Evolutionary conservation across 2,888 invertebrate species (phyloP).

Genomic region (Stenodera caucasica): DNA sequence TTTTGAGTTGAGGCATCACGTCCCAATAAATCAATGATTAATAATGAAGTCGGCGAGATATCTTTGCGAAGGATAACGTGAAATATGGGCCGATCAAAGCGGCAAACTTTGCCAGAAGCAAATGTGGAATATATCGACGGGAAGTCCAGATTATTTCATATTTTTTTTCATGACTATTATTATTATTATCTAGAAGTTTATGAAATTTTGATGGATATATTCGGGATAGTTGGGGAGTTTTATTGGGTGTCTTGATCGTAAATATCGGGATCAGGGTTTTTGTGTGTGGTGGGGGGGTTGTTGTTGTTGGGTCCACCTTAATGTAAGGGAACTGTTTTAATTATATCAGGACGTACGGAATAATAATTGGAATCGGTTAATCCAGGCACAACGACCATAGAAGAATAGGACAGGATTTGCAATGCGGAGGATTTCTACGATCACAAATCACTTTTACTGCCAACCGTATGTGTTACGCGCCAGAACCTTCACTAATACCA

Average conservation of each 20-base stretch:
- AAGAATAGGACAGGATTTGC: slow-evolving; percentile 56
- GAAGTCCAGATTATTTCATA: neutral
- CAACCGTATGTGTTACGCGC: slow-evolving; percentile 40
- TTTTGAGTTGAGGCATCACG: slow-evolving; percentile 38
- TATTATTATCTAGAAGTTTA: neutral
- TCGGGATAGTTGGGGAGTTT: no score
- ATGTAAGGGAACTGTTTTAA: slow-evolving; percentile 46
- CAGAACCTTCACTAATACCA: slow-evolving; percentile 48
- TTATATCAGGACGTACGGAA: slow-evolving; percentile 50
- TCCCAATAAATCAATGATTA: slow-evolving; percentile 49
- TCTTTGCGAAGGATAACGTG: slow-evolving; percentile 28
- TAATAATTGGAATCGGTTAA: slow-evolving; percentile 54
- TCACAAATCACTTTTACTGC: slow-evolving; percentile 59
- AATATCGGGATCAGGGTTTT: neutral
- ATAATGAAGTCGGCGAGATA: slow-evolving; percentile 44
- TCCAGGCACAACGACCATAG: slow-evolving; percentile 43
- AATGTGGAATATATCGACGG: neutral
- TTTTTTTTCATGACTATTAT: neutral
- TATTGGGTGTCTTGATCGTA: no score
- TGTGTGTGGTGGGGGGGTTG: neutral
- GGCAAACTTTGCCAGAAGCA: slow-evolving; percentile 23
- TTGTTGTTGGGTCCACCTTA: slow-evolving; percentile 37
- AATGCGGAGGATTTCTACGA: slow-evolving; percentile 54
- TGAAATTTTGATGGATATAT: neutral
- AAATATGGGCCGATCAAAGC: slow-evolving; percentile 44